These are phyloP conservation scores for fruit fly (Drosophila melanogaster) DNA, from an alignment of 1,140 invertebrate species.

Conservation along the genomic window DNA sequence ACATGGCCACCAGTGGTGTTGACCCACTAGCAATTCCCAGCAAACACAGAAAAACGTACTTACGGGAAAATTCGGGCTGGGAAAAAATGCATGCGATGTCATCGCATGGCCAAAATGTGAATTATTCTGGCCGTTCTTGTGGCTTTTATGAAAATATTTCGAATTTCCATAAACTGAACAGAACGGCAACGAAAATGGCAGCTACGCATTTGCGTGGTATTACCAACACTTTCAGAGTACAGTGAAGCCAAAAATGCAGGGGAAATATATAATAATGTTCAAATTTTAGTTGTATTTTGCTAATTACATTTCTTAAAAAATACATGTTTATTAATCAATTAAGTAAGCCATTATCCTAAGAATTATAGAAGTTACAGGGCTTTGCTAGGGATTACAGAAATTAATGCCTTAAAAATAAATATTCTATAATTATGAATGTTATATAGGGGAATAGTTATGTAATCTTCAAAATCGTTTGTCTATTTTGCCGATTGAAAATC, in stretches of 20 bases:
- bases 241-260: neutral
- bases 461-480: too few species aligned
- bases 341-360: too few species aligned
- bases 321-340: too few species aligned
- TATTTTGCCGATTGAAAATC: too few species aligned
- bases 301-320: too few species aligned
- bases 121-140: conserved; percentile 66
- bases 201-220: conserved; percentile 8
- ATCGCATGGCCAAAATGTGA: conserved; percentile 59
- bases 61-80: conserved; percentile 18
- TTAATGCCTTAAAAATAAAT: too few species aligned
- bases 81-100: conserved; percentile 12
- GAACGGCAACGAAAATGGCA: conserved; percentile 20
- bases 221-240: neutral
- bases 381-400: too few species aligned
- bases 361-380: too few species aligned
- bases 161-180: conserved; percentile 51
- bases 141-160: conserved; percentile 60
- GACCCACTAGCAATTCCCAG: conserved; percentile 23
- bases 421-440: too few species aligned
- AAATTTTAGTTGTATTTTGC: neutral
- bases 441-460: too few species aligned
- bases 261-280: neutral
- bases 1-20: conserved; percentile 41
- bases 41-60: conserved; percentile 26